Evolutionary conservation across 2,888 invertebrate genomes (phyloP), one percentile per base, ranked within the genome.

Genomic region (Drosophila neotestacea): DNA sequence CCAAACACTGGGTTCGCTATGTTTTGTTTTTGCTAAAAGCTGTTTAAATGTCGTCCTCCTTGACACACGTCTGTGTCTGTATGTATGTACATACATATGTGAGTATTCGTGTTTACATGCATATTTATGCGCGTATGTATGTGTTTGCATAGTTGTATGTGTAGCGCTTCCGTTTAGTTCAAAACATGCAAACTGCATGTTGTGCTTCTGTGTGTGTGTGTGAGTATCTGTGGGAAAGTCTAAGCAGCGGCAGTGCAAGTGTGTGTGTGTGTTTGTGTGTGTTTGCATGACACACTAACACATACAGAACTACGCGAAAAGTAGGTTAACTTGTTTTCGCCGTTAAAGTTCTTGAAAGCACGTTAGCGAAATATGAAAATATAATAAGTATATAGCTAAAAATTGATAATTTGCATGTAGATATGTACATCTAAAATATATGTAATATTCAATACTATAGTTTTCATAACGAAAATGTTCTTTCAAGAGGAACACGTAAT

Each of bases 271-370:
- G 69, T 54, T 59, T 55, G 51, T 41, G n/a, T n/a, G n/a, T n/a
- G n/a, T n/a, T n/a, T n/a, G 58, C 9, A 16, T 6, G 41, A 7
- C 13, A 51, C 50, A 64, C 51, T 54, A 46, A 64, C 63, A 74
- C 52, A 59, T 36, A 59, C 63, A 74, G 44, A 51, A 42, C 36
- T 50, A 42, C 51, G 56, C 46, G 62, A 74, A 83, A 84, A 80
- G 55, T 81, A 74, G 81, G 78, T 82, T 82, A 80, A 73, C 74
- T 77, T 63, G 55, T 61, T 73, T 73, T 74, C 63, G 56, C 50
- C 55, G 60, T 76, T 79, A 62, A 54, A 66, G 62, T 69, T 73
- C 47, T 64, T 56, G 44, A 68, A 71, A 30, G 55, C 58, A 54
- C 38, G 28, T 44, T 36, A 50, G 28, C 27, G 27, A 77, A 73